These are phyloP conservation scores for Agriotes lineatus DNA, from an alignment of 2,888 invertebrate genomes.

Conservation along the genomic window DNA sequence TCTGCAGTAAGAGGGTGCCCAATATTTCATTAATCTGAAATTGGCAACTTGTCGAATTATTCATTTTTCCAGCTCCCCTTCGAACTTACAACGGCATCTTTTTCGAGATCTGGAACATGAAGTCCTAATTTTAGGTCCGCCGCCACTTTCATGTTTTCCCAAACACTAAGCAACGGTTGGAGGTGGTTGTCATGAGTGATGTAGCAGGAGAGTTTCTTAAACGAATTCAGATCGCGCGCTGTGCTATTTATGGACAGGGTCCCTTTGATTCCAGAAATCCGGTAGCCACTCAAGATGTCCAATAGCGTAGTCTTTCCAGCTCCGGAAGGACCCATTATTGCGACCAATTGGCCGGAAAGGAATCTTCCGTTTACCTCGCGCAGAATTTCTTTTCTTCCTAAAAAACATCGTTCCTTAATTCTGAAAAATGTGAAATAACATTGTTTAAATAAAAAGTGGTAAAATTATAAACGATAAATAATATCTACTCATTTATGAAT, in stretches of 20 bases:
- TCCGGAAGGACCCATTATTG: constrained; percentile 97
- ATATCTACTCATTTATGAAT: too few species aligned
- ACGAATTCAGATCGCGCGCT: constrained; percentile 79
- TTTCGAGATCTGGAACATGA: constrained; percentile 75
- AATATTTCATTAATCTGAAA: constrained; percentile 89
- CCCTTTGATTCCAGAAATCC: constrained; percentile 85
- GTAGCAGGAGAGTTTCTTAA: constrained; percentile 85
- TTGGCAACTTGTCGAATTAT: too few species aligned
- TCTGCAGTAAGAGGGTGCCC: constrained; percentile 82
- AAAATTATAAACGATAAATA: too few species aligned
- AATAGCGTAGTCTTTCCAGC: constrained; percentile 94
- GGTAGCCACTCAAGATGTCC: constrained; percentile 92
- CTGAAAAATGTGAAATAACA: too few species aligned
- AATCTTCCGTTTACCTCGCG: constrained; percentile 88
- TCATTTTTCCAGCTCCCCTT: too few species aligned
- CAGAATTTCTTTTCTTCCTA: constrained; percentile 86
- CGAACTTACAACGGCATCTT: constrained; percentile 82
- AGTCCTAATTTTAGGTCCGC: constrained; percentile 89
- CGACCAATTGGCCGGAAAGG: constrained; percentile 85
- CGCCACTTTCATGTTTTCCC: constrained; percentile 92
- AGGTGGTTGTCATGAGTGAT: constrained; percentile 93
- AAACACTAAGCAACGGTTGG: constrained; percentile 87
- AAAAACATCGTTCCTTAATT: too few species aligned
- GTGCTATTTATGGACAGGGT: constrained; percentile 84
- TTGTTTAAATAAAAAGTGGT: too few species aligned